Evolutionary conservation across 2,888 invertebrate genomes (phyloP).

Genomic region (Melieria crassipennis): DNA sequence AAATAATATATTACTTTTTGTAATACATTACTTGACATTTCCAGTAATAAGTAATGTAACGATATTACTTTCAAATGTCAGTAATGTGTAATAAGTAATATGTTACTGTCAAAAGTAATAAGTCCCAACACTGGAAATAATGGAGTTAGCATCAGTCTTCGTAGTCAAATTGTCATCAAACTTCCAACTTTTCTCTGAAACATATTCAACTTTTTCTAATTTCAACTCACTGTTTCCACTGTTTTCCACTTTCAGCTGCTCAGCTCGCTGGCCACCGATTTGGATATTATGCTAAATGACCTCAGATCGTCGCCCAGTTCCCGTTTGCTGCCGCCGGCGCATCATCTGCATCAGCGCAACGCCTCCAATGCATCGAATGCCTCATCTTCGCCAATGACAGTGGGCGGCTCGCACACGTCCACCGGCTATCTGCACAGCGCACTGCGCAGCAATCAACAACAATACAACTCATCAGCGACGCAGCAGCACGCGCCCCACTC

Average conservation of each 20-base stretch:
- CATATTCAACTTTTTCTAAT: not conserved
- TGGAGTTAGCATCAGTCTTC: no score
- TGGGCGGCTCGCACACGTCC: conserved; percentile 44
- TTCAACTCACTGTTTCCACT: not conserved
- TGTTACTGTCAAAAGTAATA: no score
- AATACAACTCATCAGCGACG: conserved; percentile 29
- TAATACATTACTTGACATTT: no score
- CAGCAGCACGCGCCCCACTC: conserved; percentile 29
- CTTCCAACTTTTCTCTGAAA: no score
- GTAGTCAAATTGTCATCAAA: no score
- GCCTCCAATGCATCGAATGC: conserved; percentile 32
- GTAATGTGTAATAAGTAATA: no score
- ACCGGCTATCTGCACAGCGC: conserved; percentile 45
- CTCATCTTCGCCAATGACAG: conserved; percentile 39
- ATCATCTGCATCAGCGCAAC: conserved; percentile 39
- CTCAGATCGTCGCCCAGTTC: conserved; percentile 74
- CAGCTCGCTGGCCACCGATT: conserved; percentile 82
- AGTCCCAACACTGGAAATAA: no score
- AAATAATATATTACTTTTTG: no score
- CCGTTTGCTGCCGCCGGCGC: conserved; percentile 46
- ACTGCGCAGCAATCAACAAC: conserved; percentile 47
- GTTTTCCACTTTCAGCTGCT: conserved; percentile 73
- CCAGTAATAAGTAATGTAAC: no score
- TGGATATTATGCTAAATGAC: conserved; percentile 87
- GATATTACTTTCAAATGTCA: no score